Evolutionary conservation across 2,113 vertebrate species (phyloP).

Genomic region (Corythornis cristatus): DNA sequence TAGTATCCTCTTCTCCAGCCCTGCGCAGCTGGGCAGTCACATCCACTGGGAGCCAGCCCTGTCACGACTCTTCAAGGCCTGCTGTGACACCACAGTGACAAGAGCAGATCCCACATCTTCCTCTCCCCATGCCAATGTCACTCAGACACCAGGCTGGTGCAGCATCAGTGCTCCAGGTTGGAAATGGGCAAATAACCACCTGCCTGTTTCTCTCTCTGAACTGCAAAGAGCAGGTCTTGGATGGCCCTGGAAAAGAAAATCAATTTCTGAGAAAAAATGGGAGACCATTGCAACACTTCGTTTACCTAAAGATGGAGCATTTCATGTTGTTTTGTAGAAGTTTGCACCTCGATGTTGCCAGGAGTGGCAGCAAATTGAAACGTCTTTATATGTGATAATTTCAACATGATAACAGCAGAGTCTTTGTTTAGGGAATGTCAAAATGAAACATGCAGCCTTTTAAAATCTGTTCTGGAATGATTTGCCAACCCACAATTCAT

Average conservation of each 20-base stretch:
- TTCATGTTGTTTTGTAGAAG: neutral
- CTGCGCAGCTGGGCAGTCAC: neutral
- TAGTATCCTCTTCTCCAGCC: neutral
- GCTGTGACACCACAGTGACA: neutral
- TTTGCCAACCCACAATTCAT: neutral
- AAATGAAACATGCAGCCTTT: neutral
- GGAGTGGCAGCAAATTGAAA: neutral
- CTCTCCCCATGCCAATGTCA: neutral
- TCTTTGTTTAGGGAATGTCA: neutral
- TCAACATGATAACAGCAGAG: accelerated
- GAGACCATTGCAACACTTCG: neutral
- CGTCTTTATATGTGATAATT: accelerated
- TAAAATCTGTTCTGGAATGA: neutral
- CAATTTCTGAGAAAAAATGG: neutral
- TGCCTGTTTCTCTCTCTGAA: neutral
- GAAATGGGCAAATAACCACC: neutral
- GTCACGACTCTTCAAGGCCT: accelerated
- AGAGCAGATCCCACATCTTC: neutral
- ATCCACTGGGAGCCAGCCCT: neutral
- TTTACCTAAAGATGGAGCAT: neutral
- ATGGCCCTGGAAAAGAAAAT: neutral
- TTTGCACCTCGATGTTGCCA: neutral
- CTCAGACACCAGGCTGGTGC: neutral
- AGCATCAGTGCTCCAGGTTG: neutral
- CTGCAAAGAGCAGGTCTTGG: accelerated